Evolutionary conservation across 2,888 invertebrate species (phyloP).

Genomic region (Cordilura impudica): DNA sequence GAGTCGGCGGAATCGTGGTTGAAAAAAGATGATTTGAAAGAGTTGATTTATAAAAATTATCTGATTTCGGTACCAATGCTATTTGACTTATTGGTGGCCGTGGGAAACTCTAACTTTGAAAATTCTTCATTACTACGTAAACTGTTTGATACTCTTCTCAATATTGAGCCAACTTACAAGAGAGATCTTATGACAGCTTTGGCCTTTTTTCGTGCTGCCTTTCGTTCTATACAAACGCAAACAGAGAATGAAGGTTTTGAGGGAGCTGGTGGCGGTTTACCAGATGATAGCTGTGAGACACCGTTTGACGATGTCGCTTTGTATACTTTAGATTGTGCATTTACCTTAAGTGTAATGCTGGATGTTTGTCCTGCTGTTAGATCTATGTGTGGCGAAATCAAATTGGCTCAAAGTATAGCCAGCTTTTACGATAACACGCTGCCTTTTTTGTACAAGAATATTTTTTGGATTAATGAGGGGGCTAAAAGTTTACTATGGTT

Average conservation of each 20-base stretch:
- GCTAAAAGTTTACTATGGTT: conserved; percentile 73
- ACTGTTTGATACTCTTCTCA: conserved; percentile 83
- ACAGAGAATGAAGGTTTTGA: conserved; percentile 75
- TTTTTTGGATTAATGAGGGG: conserved; percentile 77
- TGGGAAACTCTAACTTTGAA: conserved; percentile 82
- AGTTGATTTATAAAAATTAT: conserved; percentile 87
- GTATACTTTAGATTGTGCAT: conserved; percentile 84
- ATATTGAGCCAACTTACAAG: conserved; percentile 80
- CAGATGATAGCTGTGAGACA: conserved; percentile 69
- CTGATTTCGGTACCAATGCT: conserved; percentile 90
- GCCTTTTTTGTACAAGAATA: conserved; percentile 83
- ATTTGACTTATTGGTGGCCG: conserved; percentile 87
- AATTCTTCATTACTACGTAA: conserved; percentile 82
- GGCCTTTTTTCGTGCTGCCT: conserved; percentile 80
- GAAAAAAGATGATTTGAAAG: conserved; percentile 82
- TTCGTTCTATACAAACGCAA: conserved; percentile 73
- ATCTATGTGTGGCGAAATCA: conserved; percentile 80
- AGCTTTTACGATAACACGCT: conserved; percentile 87
- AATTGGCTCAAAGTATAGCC: conserved; percentile 83
- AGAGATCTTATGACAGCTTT: conserved; percentile 81
- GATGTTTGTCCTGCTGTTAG: conserved; percentile 82
- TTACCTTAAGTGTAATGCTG: conserved; percentile 84
- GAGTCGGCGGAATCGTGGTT: conserved; percentile 87
- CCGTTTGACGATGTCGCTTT: conserved; percentile 83
- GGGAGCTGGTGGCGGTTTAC: conserved; percentile 69